phyloP scores from a whole-genome alignment of 2,113 vertebrate species.

The Machaerirhynchus nigripectus region DNA sequence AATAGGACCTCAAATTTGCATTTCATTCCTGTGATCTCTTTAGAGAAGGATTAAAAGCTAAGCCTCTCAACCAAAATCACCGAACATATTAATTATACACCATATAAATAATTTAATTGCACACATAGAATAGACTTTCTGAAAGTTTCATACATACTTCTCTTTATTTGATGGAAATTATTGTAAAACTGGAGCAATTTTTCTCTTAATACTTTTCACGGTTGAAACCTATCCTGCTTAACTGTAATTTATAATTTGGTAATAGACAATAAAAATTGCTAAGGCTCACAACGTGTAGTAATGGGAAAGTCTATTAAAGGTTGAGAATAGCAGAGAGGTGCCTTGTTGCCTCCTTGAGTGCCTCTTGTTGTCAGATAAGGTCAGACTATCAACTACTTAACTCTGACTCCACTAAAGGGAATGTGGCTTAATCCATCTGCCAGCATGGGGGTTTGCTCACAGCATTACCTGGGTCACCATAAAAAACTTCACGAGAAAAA shows the following conservation, averaged over 20 bases:
- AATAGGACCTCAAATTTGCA: slow-evolving; percentile 48
- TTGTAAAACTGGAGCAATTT: slow-evolving; percentile 5
- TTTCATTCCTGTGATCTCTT: slow-evolving; percentile 50
- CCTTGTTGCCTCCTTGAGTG: background rate
- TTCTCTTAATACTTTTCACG: background rate
- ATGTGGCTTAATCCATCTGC: background rate
- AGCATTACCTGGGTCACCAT: background rate
- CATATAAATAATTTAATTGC: slow-evolving; percentile 43
- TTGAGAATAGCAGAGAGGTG: background rate
- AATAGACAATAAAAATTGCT: background rate
- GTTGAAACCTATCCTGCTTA: background rate
- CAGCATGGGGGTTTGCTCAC: background rate
- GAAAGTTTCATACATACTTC: slow-evolving; percentile 2
- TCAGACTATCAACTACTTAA: background rate
- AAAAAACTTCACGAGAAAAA: background rate
- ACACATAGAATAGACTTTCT: slow-evolving; percentile 13
- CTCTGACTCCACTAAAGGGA: background rate
- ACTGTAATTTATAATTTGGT: background rate
- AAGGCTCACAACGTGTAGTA: background rate
- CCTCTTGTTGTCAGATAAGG: background rate
- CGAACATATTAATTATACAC: slow-evolving; percentile 44
- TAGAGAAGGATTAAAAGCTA: slow-evolving; percentile 57
- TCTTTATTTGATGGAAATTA: background rate
- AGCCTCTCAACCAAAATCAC: slow-evolving; percentile 54
- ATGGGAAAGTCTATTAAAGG: background rate